A percentile compares a stretch with the other conserved stretches of the same genome.
These are phyloP conservation scores for Drosophila melanosoma DNA, from an alignment of 2,888 invertebrate genomes.

Conservation along the genomic window DNA sequence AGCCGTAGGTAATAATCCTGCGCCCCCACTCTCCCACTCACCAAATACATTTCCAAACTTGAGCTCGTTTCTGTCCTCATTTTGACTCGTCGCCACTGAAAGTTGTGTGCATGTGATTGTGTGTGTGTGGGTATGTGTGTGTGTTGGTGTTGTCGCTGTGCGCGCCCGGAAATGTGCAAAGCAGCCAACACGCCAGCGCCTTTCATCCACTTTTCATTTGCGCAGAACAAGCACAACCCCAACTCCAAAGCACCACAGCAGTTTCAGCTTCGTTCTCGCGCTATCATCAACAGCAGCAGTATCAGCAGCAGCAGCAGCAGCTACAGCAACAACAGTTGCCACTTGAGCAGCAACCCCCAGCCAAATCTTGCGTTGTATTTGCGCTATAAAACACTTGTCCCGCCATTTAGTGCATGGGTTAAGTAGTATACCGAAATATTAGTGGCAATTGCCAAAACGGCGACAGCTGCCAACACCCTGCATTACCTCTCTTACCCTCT, in stretches of 20 bases:
- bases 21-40: neutral
- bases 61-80: slow-evolving; percentile 67
- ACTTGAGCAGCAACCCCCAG: slow-evolving; percentile 47
- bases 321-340: slow-evolving; percentile 39
- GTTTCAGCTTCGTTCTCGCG: slow-evolving; percentile 49
- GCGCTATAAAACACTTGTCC: slow-evolving; percentile 73
- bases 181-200: slow-evolving; percentile 55
- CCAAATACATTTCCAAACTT: slow-evolving; percentile 6
- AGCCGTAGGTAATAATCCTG: slow-evolving; percentile 7
- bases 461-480: slow-evolving; percentile 64
- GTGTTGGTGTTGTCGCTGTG: slow-evolving; percentile 22
- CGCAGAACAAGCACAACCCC: slow-evolving; percentile 52
- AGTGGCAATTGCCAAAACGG: slow-evolving; percentile 58
- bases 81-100: slow-evolving; percentile 59
- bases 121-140: slow-evolving; percentile 7
- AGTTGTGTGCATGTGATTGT: slow-evolving; percentile 27
- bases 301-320: slow-evolving; percentile 22
- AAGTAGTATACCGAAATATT: slow-evolving; percentile 81
- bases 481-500: neutral
- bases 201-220: slow-evolving; percentile 82
- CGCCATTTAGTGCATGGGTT: slow-evolving; percentile 80
- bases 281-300: slow-evolving; percentile 45
- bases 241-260: slow-evolving; percentile 31
- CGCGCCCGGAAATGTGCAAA: slow-evolving; percentile 72
- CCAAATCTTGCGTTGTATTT: slow-evolving; percentile 22